Percentiles rank a stretch among this genome's conserved stretches.
phyloP scores from a whole-genome alignment of 1,140 invertebrate species.

The Aphidius ervi region DNA sequence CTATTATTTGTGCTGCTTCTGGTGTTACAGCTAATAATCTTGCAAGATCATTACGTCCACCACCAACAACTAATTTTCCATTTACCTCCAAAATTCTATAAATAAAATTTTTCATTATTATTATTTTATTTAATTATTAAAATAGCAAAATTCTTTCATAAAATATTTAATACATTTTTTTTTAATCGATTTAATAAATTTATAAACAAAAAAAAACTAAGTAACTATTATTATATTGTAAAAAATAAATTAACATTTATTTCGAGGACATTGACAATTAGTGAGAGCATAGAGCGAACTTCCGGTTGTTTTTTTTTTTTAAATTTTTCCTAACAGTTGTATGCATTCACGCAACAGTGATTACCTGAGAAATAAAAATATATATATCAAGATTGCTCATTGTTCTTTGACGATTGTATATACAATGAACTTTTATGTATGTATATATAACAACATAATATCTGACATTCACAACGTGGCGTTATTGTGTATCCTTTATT shows the following conservation, averaged over 20 bases:
- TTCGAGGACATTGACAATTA: conserved; percentile 37
- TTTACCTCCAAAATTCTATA: conserved; percentile 80
- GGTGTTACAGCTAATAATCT: conserved; percentile 60
- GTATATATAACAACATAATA: conserved; percentile 1
- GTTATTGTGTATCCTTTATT: no score
- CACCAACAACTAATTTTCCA: conserved; percentile 68
- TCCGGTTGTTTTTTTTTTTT: conserved; percentile 35
- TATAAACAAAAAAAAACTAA: no score
- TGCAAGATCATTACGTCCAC: conserved; percentile 65
- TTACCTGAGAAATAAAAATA: conserved; percentile 43
- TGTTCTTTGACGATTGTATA: conserved; percentile 43
- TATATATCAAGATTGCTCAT: conserved; percentile 39
- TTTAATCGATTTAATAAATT: no score
- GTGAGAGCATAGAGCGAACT: conserved; percentile 46
- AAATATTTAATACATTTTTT: background rate
- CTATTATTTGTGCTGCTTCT: conserved; percentile 52
- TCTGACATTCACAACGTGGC: background rate
- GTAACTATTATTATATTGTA: conserved; percentile 10
- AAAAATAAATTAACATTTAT: no score
- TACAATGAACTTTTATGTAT: background rate
- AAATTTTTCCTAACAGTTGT: background rate
- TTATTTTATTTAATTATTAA: background rate
- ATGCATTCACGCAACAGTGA: conserved; percentile 40
- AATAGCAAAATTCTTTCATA: background rate
- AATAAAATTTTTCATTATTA: background rate